phyloP scores from a whole-genome alignment of 2,113 vertebrate genomes.

The Xenus cinereus region DNA sequence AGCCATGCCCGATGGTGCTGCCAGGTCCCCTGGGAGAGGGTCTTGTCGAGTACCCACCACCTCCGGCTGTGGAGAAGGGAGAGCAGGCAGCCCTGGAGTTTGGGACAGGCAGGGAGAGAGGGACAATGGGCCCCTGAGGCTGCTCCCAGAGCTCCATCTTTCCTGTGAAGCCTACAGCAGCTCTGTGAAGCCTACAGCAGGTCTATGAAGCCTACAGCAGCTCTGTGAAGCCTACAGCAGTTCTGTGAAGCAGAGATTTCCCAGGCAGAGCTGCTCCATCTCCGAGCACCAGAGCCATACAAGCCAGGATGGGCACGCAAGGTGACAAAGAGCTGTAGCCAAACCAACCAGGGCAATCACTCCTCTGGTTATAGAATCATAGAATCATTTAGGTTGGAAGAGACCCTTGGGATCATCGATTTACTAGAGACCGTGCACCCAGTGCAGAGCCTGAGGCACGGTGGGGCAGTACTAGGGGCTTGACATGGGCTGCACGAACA shows the following conservation, averaged over 20 bases:
- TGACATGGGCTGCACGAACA: fast-evolving
- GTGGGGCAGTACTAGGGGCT: fast-evolving
- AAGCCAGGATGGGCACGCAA: fast-evolving
- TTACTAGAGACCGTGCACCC: fast-evolving
- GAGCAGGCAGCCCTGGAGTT: neutral
- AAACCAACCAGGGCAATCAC: neutral
- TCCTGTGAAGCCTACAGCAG: neutral
- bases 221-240: neutral
- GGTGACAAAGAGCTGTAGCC: neutral
- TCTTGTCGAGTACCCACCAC: neutral
- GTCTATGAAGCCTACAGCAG: neutral
- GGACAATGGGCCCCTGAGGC: fast-evolving
- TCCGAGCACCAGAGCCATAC: neutral
- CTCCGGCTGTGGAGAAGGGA: neutral
- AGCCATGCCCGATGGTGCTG: fast-evolving
- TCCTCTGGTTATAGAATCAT: neutral
- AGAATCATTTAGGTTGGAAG: too few species aligned
- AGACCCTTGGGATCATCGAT: too few species aligned
- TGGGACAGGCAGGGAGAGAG: neutral
- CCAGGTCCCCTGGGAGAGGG: neutral
- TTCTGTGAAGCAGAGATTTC: neutral
- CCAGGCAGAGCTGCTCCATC: neutral
- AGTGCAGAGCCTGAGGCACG: fast-evolving
- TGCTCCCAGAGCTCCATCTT: neutral
- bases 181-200: neutral